Base-by-base conservation (phyloP, 2,888 invertebrate genomes). In the Steinernema scapterisci region DNA sequence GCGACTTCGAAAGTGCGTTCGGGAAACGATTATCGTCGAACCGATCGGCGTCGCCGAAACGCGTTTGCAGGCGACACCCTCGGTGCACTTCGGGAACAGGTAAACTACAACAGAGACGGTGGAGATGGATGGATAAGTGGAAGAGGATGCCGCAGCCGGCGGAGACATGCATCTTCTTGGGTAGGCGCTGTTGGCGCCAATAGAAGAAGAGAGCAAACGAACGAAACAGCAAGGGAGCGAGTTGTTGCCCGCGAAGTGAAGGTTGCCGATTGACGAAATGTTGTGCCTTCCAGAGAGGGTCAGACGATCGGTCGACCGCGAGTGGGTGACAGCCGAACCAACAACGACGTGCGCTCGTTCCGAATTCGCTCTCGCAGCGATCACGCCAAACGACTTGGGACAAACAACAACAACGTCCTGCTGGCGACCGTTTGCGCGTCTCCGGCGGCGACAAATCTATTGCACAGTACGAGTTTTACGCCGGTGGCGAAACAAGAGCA, bases 171-270 rank as follows among this genome's bases (percentile, higher is more conserved):
- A 63, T 63, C 63, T 63, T 31, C 54, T 38, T 6, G 38, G 38
- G 3, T 38, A 9, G 16, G 21, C 63, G 27, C 16, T 31, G 31
- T 63, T 63, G 63, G 63, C 63, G 63, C 63, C 63, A 31, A 27
- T 63, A 31, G 31, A 31, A 63, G 63, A 63, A 27, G 13, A 31
- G 63, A 31, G 63, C 38, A 38, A 63, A 13, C 25, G 63, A 63
- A 13, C 11, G 63, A 63, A 63, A 13, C 5, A 25, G 16, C 27
- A 5, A 38, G 63, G 16, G 31, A 3, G 63, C 63, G 63, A 63
- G 63, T 63, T 31, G 63, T 63, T 63, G 63, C 63, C 63, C 31
- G 63, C 63, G 31, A 63, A 63, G 63, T 63, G 63, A 63, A 63
- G 63, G 63, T 63, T 63, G 63, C 63, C 63, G 63, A 13, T 23